Evolutionary conservation across 2,888 invertebrate genomes (phyloP), one percentile per base, ranked within the genome.

Genomic region (Cataglyphis livida): DNA sequence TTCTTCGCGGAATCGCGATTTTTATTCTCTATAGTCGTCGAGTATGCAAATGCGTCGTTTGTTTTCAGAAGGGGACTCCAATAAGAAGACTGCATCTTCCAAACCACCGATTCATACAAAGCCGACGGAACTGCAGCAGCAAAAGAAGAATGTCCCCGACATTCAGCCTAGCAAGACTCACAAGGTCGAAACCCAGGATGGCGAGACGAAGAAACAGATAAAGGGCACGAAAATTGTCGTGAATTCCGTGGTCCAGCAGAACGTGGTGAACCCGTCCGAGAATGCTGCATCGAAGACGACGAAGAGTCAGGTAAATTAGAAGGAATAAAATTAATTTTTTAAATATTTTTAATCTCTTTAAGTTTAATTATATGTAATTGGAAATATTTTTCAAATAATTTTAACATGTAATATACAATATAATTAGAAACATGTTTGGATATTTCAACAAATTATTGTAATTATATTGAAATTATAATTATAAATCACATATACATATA

Each of bases 101-200:
- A 71, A 83, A 21, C 85, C 93, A 59, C 82, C 91, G 35, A 94
- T 94, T 73, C 91, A 93, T 84, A 94, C 94, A 41, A 94, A 94
- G 82, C 94, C 89, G 44, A 90, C 90, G 35, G 74, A 81, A 65
- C 59, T 48, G 32, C 57, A 74, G 44, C 73, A 74, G n/a, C 90
- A 88, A 71, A 93, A 94, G 88, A 93, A 93, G 84, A 87, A 73
- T 51, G 64, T 86, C 61, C 90, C 90, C 38, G 91, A 94, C 82
- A 94, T 94, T 57, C 93, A 93, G 71, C 94, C 94, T 35, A 94
- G 94, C 88, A 94, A 94, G 83, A 94, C 93, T 0, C 88, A 92
- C 82, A 94, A 93, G 85, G 87, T 82, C 61, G 90, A 90, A 32
- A 66, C 89, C 25, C 88, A 87, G n/a, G 88, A 84, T 0, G 93